Evolutionary conservation across 2,888 invertebrate species (phyloP).

Genomic region (Drosophila multiciliata): DNA sequence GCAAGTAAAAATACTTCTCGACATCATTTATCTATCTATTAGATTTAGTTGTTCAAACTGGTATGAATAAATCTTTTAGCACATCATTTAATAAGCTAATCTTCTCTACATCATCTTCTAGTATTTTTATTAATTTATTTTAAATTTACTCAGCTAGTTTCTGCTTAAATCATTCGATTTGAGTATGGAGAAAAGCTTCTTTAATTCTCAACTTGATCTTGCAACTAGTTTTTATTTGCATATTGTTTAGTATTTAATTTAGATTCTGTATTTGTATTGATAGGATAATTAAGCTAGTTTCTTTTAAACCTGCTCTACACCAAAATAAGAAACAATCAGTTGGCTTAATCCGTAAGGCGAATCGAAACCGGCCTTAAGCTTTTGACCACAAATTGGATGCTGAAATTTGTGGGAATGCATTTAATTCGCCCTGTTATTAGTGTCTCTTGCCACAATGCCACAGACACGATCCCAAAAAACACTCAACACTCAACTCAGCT

Average conservation of each 20-base stretch:
- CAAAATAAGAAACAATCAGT: background rate
- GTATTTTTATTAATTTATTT: background rate
- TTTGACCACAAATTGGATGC: constrained; percentile 3
- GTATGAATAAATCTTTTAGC: too few species aligned
- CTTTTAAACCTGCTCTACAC: background rate
- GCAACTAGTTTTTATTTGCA: background rate
- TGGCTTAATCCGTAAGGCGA: constrained; percentile 17
- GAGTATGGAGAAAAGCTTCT: background rate
- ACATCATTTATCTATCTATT: too few species aligned
- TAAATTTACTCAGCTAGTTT: background rate
- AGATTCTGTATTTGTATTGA: too few species aligned
- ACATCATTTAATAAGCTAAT: too few species aligned
- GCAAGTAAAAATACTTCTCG: too few species aligned
- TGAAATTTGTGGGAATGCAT: constrained; percentile 21
- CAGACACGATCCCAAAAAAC: constrained; percentile 11
- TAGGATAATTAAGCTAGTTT: background rate
- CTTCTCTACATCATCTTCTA: too few species aligned
- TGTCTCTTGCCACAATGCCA: constrained; percentile 16
- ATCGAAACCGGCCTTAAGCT: constrained; percentile 9
- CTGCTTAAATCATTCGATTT: background rate
- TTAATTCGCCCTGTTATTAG: constrained; percentile 48
- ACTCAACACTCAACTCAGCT: constrained; percentile 12
- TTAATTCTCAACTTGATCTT: background rate
- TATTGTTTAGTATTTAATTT: background rate
- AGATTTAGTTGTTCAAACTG: too few species aligned